Conservation (phyloP, 1,140 invertebrate species). For the Papilio polytes region DNA sequence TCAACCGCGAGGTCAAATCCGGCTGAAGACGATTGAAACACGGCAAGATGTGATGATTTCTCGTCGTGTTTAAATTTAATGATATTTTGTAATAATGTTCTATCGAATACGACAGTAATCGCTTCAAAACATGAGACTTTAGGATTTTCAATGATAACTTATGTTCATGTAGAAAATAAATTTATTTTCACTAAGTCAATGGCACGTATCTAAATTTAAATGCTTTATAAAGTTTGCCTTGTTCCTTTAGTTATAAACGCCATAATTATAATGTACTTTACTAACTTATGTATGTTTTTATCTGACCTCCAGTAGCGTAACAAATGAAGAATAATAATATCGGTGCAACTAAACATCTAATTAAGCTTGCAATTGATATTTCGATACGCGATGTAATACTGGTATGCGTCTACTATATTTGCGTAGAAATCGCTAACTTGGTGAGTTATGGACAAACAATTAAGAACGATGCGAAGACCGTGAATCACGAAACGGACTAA, state of each 20-base stretch:
- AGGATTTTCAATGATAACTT: not conserved
- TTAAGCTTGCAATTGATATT: not conserved
- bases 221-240: not conserved
- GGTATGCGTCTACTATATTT: not conserved
- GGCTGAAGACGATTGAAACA: constrained; percentile 53
- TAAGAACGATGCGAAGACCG: constrained; percentile 55
- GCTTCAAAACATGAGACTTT: not conserved
- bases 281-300: not conserved
- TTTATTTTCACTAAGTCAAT: not conserved
- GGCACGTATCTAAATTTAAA: not conserved
- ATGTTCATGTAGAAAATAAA: not conserved
- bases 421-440: constrained; percentile 37
- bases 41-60: constrained; percentile 24
- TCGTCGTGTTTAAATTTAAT: constrained; percentile 1
- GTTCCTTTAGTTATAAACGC: not conserved
- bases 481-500: constrained; percentile 62
- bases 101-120: not conserved
- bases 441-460: constrained; percentile 68
- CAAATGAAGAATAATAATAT: not conserved
- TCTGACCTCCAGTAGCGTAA: not conserved
- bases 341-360: not conserved
- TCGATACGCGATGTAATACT: not conserved
- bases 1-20: constrained; percentile 64
- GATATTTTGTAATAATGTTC: not conserved
- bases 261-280: no score